These are phyloP conservation scores for Echinops telfairi DNA, from an alignment of 2,113 vertebrate species.

Conservation along the genomic window DNA sequence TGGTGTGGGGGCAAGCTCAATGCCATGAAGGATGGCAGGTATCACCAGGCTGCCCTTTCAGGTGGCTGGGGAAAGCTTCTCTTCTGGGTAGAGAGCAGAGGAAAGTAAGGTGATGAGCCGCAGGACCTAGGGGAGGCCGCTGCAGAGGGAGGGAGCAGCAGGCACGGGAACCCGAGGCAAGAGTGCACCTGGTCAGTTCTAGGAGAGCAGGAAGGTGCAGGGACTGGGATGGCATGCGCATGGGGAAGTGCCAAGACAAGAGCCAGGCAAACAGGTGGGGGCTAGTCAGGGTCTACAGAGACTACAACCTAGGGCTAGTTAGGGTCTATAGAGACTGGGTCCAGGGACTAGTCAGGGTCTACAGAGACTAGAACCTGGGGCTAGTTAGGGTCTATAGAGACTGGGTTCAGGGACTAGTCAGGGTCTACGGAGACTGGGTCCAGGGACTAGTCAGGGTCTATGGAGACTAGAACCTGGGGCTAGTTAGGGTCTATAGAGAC, in stretches of 20 bases:
- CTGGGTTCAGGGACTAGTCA: neutral
- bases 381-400: too few relatives aligned
- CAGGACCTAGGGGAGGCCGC: neutral
- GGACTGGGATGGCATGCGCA: rapidly evolving
- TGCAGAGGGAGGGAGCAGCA: neutral
- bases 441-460: too few relatives aligned
- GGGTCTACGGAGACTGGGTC: too few relatives aligned
- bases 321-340: neutral
- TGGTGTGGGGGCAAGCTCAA: too few relatives aligned
- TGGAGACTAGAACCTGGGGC: too few relatives aligned
- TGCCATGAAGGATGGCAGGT: neutral
- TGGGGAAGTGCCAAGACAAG: neutral
- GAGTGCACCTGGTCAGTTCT: rapidly evolving
- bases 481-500: too few relatives aligned
- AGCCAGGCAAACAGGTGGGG: neutral
- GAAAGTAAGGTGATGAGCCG: rapidly evolving
- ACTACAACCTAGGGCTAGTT: neutral
- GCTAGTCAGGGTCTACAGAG: too few relatives aligned
- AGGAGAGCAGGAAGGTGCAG: too few relatives aligned
- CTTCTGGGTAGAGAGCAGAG: neutral
- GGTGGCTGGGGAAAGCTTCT: neutral
- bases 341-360: too few relatives aligned
- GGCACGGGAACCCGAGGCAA: rapidly evolving
- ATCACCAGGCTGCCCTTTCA: neutral
- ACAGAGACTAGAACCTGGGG: too few relatives aligned